Percentiles rank a stretch among this genome's conserved stretches.
Conservation (phyloP, 2,888 invertebrate species). For the Pollenia labialis region DNA sequence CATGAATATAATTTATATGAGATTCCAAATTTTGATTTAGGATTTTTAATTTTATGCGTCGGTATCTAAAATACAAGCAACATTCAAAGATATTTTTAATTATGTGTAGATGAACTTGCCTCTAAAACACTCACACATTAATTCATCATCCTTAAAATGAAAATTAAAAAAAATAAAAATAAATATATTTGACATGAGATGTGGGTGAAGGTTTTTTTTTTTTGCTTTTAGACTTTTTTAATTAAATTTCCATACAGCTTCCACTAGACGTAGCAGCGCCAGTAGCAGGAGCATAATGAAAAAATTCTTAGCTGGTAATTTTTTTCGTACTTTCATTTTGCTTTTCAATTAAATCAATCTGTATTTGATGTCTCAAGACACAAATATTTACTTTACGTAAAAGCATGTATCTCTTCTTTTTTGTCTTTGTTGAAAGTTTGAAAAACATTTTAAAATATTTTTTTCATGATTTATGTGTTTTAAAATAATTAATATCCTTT, state of each 20-base stretch:
- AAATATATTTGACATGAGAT: conserved; percentile 65
- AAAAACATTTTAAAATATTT: conserved; percentile 23
- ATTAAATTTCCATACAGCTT: conserved; percentile 66
- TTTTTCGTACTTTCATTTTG: conserved; percentile 18
- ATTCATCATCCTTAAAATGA: conserved; percentile 14
- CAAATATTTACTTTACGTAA: conserved; percentile 67
- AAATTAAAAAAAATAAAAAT: conserved; percentile 40
- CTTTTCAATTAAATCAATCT: conserved; percentile 72
- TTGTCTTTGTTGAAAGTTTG: conserved; percentile 1
- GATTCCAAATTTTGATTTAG: conserved; percentile 73
- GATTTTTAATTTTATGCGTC: conserved; percentile 74
- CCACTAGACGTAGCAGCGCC: background rate
- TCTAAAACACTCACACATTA: conserved; percentile 6
- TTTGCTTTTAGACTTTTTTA: conserved; percentile 67
- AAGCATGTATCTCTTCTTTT: conserved; percentile 35
- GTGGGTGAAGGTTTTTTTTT: conserved; percentile 52
- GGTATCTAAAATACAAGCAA: conserved; percentile 36
- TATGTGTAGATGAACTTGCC: conserved; percentile 68
- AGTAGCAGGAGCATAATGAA: conserved; percentile 16
- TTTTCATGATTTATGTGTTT: conserved; percentile 19
- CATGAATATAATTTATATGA: conserved; percentile 61
- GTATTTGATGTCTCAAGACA: conserved; percentile 69
- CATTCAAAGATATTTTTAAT: conserved; percentile 63
- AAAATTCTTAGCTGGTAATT: conserved; percentile 23
- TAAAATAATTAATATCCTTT: conserved; percentile 30